A percentile compares a stretch with the other conserved stretches of the same genome.
phyloP scores from a whole-genome alignment of 2,888 invertebrate genomes.

The Drosophila eohydei region DNA sequence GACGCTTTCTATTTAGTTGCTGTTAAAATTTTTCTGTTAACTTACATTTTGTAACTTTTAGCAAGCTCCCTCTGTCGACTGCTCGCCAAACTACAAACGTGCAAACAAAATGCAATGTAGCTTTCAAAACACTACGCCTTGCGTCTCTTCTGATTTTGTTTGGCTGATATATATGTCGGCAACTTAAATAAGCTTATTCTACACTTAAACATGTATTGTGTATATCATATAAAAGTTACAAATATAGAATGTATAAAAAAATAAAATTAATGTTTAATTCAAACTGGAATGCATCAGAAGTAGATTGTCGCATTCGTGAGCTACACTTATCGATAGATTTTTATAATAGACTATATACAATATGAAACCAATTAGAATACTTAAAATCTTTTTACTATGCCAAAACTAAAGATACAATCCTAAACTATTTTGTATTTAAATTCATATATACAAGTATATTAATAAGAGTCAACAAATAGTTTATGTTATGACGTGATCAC shows the following conservation, averaged over 20 bases:
- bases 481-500: background rate
- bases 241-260: background rate
- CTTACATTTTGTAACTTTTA: constrained; percentile 1
- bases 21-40: constrained; percentile 17
- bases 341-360: background rate
- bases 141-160: too few relatives aligned
- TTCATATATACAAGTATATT: background rate
- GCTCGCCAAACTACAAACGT: background rate
- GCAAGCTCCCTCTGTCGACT: constrained; percentile 33
- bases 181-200: background rate
- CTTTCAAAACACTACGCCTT: too few relatives aligned
- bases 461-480: background rate
- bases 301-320: background rate
- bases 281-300: background rate
- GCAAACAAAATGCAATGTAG: background rate
- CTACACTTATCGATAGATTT: background rate
- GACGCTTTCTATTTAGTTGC: background rate
- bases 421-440: background rate
- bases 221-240: too few relatives aligned
- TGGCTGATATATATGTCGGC: background rate
- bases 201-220: background rate
- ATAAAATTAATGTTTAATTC: background rate
- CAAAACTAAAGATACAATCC: background rate
- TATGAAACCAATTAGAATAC: background rate
- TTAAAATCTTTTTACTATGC: background rate